Conservation (phyloP, 2,113 vertebrate genomes). For the Hassar affinis region DNA sequence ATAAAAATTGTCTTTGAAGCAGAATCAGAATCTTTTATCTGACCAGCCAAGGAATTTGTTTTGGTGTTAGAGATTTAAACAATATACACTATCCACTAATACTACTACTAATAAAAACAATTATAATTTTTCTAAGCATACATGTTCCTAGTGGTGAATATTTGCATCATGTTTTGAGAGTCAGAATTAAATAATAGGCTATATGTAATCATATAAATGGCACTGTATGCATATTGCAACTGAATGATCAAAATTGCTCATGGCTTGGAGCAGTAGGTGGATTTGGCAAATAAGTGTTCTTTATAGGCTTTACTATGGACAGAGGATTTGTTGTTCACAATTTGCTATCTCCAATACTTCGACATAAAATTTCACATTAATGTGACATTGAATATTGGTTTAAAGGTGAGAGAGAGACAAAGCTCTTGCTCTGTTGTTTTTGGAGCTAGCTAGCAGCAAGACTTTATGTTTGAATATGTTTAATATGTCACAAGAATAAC, state of each 20-base stretch:
- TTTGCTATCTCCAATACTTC: neutral
- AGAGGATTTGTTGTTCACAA: neutral
- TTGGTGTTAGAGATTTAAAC: neutral
- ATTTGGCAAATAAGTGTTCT: too few relatives aligned
- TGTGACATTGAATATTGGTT: neutral
- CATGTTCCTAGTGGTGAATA: neutral
- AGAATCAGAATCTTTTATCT: neutral
- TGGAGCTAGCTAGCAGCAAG: neutral
- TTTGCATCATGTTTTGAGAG: neutral
- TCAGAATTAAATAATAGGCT: neutral
- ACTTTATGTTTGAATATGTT: neutral
- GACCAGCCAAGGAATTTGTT: neutral
- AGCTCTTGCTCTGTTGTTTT: too few relatives aligned
- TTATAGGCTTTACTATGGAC: neutral
- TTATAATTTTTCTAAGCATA: neutral
- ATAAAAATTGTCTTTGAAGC: neutral
- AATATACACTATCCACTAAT: too few relatives aligned
- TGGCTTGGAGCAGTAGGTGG: too few relatives aligned
- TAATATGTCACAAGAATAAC: neutral
- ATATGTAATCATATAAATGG: too few relatives aligned
- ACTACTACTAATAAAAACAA: neutral
- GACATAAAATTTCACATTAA: neutral
- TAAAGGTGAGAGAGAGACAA: too few relatives aligned
- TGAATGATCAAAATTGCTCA: too few relatives aligned
- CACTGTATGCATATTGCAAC: too few relatives aligned